Conservation (phyloP, 2,797 vertebrate species). For the Nasua narica region DNA sequence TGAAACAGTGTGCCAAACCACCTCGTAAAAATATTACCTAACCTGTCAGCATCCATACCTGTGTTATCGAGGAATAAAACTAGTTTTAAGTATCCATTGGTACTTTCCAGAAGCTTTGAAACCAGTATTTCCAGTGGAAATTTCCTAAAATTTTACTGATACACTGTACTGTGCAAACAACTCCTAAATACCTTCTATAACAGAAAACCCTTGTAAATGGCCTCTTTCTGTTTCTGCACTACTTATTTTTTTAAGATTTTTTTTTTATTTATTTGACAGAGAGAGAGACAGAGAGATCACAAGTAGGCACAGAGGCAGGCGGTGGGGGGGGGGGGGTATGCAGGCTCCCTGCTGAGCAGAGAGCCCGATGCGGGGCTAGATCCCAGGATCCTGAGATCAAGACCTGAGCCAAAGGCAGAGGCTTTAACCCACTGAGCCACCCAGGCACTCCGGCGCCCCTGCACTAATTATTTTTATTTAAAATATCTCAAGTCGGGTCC, state of each 20-base stretch:
- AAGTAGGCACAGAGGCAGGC: too few species aligned
- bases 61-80: neutral
- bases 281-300: too few species aligned
- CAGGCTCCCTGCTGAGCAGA: too few species aligned
- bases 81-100: neutral
- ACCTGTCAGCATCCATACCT: neutral
- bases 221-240: neutral
- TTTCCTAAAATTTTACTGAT: neutral
- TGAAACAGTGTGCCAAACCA: neutral
- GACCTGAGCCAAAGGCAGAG: too few species aligned
- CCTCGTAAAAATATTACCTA: neutral
- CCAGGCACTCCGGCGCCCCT: too few species aligned
- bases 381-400: too few species aligned
- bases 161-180: neutral
- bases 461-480: too few species aligned
- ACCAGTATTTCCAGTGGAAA: neutral
- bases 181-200: neutral
- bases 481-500: neutral
- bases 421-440: too few species aligned
- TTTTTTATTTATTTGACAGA: too few species aligned
- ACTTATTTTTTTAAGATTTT: neutral
- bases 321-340: too few species aligned
- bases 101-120: constrained; percentile 13
- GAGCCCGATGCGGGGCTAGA: too few species aligned
- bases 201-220: neutral